These are phyloP conservation scores for Cheilosia soror DNA, from an alignment of 2,888 invertebrate species.

Conservation along the genomic window DNA sequence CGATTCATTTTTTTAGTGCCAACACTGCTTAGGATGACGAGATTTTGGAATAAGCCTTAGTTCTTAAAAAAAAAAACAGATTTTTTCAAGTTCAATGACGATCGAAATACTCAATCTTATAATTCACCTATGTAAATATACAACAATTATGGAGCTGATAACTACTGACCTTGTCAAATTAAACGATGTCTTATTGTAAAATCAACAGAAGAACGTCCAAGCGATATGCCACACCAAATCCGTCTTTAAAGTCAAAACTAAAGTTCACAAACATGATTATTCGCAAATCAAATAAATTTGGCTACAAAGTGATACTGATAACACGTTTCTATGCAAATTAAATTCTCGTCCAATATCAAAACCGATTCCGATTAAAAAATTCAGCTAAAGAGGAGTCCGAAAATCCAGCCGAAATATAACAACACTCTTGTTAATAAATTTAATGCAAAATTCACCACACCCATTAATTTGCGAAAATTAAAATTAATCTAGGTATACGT, in stretches of 20 bases:
- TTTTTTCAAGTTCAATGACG: not conserved
- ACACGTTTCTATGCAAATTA: not conserved
- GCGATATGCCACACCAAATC: not conserved
- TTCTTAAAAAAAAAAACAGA: too few species aligned
- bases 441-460: too few species aligned
- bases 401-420: too few species aligned
- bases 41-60: too few species aligned
- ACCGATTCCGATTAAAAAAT: too few species aligned
- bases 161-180: not conserved
- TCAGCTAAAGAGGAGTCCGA: too few species aligned
- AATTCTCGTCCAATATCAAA: not conserved
- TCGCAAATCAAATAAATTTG: not conserved
- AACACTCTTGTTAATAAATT: too few species aligned
- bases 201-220: not conserved
- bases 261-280: not conserved
- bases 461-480: too few species aligned
- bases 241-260: not conserved
- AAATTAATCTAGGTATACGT: too few species aligned
- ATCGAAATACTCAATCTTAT: not conserved
- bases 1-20: too few species aligned
- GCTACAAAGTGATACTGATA: not conserved
- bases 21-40: too few species aligned
- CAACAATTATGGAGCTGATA: not conserved
- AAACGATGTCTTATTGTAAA: not conserved
- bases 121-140: not conserved